Base-by-base conservation (phyloP, 2,888 invertebrate species). In the Dolichopus griseipennis region DNA sequence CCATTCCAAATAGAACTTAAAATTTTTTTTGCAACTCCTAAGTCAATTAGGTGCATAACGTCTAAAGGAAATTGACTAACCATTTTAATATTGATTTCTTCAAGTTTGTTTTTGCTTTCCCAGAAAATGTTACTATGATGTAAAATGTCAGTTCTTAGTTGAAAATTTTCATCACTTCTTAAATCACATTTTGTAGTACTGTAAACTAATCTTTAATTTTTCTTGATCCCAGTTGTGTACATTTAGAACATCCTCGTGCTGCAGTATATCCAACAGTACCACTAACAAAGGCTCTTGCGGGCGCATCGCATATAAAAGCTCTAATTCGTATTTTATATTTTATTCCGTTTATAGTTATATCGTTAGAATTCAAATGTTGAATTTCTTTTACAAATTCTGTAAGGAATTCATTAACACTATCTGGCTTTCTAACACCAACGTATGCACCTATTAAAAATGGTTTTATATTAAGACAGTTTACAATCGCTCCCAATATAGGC, bases 11-110 rank as follows among this genome's bases (percentile, higher is more conserved):
- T 43, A 18, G 1, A 41, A 9, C 61, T 62, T 2, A 70, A 2
- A 22, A 67, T 52, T 43, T 67, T 70, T 69, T 69, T 69, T 0
- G 27, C 27, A 3, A 71, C 69, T 15, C 71, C 71, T 27, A 71
- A 64, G 62, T 68, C 69, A 33, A 71, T 67, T 20, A 67, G 15
- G 63, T 69, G 69, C 69, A 71, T 69, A 2, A 62, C 43, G 41
- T 69, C 69, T 15, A 69, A 41, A 41, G 71, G 69, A 64, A 69
- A 71, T 18, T 71, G 67, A 5, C 52, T 64, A 3, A 71, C 21
- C 71, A 69, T 69, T 3, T 15, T n/a, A 1, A 67, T 63, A 20
- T 34, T n/a, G 4, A 68, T 61, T 22, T 21, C n/a, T 62, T 69
- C 69, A 18, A 71, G 61, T n/a, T 33, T 18, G 37, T 67, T 27